A percentile compares a stretch with the other conserved stretches of the same genome.
Conservation (phyloP, 2,113 vertebrate species). For the Eulemur rufifrons region DNA sequence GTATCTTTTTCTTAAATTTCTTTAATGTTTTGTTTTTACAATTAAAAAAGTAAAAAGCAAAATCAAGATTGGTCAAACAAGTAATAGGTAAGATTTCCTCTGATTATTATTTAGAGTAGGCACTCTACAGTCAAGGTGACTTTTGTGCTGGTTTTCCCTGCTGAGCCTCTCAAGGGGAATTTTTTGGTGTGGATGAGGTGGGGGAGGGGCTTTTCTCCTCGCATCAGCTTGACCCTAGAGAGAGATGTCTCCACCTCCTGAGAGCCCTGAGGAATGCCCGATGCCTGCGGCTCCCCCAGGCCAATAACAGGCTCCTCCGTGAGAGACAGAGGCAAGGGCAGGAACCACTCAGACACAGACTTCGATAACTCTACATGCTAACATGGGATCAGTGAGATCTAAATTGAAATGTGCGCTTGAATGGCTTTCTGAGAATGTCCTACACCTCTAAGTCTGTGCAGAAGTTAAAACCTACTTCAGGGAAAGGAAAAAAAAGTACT, state of each 20-base stretch:
- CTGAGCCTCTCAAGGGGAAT: background rate
- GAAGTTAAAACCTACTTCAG: background rate
- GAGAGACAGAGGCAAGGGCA: background rate
- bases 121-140: background rate
- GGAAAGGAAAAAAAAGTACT: background rate
- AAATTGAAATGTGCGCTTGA: conserved; percentile 59
- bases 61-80: background rate
- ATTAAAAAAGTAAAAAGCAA: background rate
- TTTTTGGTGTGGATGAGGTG: background rate
- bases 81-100: background rate
- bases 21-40: background rate
- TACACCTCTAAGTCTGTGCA: background rate
- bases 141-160: background rate
- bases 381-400: conserved; percentile 42
- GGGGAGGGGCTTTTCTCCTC: background rate
- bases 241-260: background rate
- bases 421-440: conserved; percentile 27
- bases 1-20: background rate
- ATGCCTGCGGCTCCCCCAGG: background rate
- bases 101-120: background rate
- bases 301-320: background rate
- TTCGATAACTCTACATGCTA: conserved; percentile 13
- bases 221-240: background rate
- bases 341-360: background rate
- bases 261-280: background rate